Conservation (phyloP, 30 jellyfish, hydroid and myxozoan genomes). For the Aurelia sp. region DNA sequence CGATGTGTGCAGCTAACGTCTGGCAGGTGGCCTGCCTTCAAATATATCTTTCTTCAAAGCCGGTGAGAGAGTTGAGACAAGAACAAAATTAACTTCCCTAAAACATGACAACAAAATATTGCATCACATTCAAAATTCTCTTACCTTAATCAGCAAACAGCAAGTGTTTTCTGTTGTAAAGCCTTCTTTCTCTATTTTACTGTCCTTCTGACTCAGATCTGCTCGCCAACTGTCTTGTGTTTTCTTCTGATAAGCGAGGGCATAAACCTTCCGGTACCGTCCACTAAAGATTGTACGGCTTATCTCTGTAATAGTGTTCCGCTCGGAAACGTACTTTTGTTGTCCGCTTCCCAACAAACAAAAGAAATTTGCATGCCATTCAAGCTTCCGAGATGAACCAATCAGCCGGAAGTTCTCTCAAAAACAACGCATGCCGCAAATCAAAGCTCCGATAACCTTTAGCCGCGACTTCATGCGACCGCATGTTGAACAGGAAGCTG, state of each 20-base stretch:
- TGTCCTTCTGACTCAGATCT: too few species aligned
- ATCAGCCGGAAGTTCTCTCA: slow-evolving; percentile 72
- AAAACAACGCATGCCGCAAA: slow-evolving; percentile 34
- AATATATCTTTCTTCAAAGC: too few species aligned
- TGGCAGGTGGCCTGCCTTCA: too few species aligned
- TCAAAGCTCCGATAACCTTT: slow-evolving; percentile 35
- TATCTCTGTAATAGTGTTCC: slow-evolving; percentile 70
- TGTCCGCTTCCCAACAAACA: slow-evolving; percentile 55
- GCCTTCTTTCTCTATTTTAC: too few species aligned
- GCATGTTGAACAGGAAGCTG: slow-evolving; percentile 51
- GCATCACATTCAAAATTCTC: too few species aligned
- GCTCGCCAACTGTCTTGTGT: not conserved
- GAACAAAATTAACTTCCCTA: too few species aligned
- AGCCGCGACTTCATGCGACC: slow-evolving; percentile 55
- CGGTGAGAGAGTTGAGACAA: too few species aligned
- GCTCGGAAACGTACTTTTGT: slow-evolving; percentile 84
- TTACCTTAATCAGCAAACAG: too few species aligned
- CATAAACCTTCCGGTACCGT: slow-evolving; percentile 72
- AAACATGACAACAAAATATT: too few species aligned
- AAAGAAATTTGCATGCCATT: slow-evolving; percentile 78
- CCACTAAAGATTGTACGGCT: slow-evolving; percentile 44
- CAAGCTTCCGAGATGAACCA: slow-evolving; percentile 83
- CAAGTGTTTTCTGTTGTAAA: too few species aligned
- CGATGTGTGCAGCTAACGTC: too few species aligned
- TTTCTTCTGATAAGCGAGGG: slow-evolving; percentile 17